Percentiles rank a stretch among this genome's conserved stretches.
phyloP scores from a whole-genome alignment of 1,140 invertebrate species.

The Bilobella aurantiaca region DNA sequence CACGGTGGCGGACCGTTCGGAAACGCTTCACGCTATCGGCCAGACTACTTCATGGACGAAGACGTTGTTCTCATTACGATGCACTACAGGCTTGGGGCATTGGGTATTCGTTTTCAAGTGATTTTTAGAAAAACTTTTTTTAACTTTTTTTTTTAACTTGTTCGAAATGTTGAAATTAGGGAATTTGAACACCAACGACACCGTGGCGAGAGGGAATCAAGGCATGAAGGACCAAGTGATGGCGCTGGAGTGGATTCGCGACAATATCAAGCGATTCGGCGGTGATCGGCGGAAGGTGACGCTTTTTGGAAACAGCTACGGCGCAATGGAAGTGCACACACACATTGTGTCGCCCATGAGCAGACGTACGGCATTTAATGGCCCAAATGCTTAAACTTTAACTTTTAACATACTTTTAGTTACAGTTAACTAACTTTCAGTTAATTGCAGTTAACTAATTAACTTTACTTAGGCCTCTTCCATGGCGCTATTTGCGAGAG shows the following conservation, averaged over 20 bases:
- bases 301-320: slow-evolving; percentile 40
- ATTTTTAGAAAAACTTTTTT: no score
- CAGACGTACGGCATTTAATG: no score
- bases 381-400: no score
- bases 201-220: slow-evolving; percentile 12
- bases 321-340: slow-evolving; percentile 38
- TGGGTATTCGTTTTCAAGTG: no score
- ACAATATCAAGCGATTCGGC: slow-evolving; percentile 40
- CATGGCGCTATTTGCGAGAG: slow-evolving; percentile 16
- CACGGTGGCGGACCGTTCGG: slow-evolving; percentile 11
- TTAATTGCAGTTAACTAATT: background rate
- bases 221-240: slow-evolving; percentile 39
- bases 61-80: slow-evolving; percentile 40
- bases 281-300: slow-evolving; percentile 40
- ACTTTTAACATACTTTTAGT: no score
- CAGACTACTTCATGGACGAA: slow-evolving; percentile 31
- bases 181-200: slow-evolving; percentile 10
- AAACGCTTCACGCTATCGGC: background rate
- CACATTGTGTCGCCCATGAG: slow-evolving; percentile 18
- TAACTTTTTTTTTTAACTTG: no score
- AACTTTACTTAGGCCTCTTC: slow-evolving; percentile 19
- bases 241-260: slow-evolving; percentile 37
- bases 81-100: slow-evolving; percentile 14
- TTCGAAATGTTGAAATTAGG: no score
- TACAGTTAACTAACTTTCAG: background rate